A percentile compares a stretch with the other conserved stretches of the same genome.
Conservation (phyloP, 2,888 invertebrate species). For the Philereme vetulata region DNA sequence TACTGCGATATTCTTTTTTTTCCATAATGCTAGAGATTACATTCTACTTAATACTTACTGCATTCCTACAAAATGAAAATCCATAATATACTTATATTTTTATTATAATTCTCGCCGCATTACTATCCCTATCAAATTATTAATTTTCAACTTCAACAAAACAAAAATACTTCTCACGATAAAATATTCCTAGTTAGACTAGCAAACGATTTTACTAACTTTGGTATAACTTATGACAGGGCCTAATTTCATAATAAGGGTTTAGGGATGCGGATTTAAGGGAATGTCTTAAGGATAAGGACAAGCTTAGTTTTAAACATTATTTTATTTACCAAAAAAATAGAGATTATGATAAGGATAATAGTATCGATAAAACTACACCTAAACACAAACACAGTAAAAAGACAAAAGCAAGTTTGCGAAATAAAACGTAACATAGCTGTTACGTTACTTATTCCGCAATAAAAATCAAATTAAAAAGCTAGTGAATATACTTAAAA, state of each 20-base stretch:
- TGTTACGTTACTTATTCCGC: constrained; percentile 26
- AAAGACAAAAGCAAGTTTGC: constrained; percentile 23
- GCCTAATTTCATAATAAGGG: constrained; percentile 1
- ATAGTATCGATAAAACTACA: constrained; percentile 29
- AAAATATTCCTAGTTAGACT: constrained; percentile 4
- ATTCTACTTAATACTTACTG: neutral
- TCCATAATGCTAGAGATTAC: constrained; percentile 9
- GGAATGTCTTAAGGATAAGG: constrained; percentile 39
- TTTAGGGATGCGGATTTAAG: constrained; percentile 24
- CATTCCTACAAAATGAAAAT: constrained; percentile 35
- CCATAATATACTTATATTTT: constrained; percentile 31
- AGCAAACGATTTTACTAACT: neutral
- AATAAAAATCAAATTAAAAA: constrained; percentile 22
- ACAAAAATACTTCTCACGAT: constrained; percentile 10
- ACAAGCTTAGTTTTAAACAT: constrained; percentile 36
- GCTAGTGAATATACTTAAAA: constrained; percentile 23
- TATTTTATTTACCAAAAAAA: constrained; percentile 39
- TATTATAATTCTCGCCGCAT: constrained; percentile 39
- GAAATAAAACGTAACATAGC: constrained; percentile 23
- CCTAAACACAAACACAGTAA: constrained; percentile 32
- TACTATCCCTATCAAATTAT: constrained; percentile 6
- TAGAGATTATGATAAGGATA: constrained; percentile 31
- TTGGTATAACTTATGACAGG: neutral
- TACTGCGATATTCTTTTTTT: constrained; percentile 1
- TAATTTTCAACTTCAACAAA: constrained; percentile 10